A percentile compares a stretch with the other conserved stretches of the same genome.
phyloP scores from a whole-genome alignment of 2,113 vertebrate genomes.

The Toxostoma redivivum region DNA sequence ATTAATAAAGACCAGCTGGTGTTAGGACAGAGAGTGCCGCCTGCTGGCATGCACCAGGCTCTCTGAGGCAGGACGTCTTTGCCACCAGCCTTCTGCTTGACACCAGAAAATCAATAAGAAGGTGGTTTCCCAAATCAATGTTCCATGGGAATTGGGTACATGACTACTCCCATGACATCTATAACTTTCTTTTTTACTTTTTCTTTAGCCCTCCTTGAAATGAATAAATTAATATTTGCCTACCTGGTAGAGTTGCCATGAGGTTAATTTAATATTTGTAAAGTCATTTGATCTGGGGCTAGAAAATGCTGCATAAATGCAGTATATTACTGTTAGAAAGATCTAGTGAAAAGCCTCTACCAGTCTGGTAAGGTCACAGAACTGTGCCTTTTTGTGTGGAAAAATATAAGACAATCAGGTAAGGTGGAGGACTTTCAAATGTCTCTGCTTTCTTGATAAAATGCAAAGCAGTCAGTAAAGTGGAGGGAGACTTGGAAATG shows the following conservation, averaged over 20 bases:
- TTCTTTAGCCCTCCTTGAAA: background rate
- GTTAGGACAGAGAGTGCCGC: background rate
- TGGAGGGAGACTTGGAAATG: background rate
- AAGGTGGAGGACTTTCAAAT: background rate
- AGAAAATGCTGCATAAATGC: background rate
- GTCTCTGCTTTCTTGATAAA: background rate
- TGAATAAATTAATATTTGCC: background rate
- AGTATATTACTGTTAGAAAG: background rate
- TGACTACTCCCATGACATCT: background rate
- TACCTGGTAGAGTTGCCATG: background rate
- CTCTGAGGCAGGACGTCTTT: background rate
- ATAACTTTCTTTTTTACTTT: background rate
- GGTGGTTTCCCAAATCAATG: background rate
- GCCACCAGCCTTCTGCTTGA: background rate
- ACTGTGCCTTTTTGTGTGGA: background rate
- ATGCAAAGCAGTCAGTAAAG: background rate
- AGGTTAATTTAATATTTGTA: conserved; percentile 20
- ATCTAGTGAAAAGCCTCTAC: background rate
- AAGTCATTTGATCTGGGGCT: background rate
- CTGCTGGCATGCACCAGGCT: background rate
- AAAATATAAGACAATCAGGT: background rate
- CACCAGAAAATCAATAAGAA: background rate
- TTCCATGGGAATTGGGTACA: background rate
- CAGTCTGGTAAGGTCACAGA: background rate
- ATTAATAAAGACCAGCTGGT: background rate